phyloP scores from a whole-genome alignment of 1,140 invertebrate genomes.

The Sarcophaga peregrina region DNA sequence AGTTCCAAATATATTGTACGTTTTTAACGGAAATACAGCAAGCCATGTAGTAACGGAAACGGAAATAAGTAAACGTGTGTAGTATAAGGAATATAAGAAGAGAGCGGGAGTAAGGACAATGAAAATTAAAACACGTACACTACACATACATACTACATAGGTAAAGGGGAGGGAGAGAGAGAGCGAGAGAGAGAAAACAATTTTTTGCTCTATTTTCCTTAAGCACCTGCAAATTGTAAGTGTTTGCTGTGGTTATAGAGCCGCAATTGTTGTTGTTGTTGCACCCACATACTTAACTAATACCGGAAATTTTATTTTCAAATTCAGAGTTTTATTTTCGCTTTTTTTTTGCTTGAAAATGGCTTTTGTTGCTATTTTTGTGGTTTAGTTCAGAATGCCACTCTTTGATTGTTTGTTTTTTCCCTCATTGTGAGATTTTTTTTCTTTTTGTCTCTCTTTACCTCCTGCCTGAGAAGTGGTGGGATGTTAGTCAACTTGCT shows the following conservation, averaged over 20 bases:
- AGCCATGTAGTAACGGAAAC: conserved; percentile 21
- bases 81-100: too few species aligned
- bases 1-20: too few species aligned
- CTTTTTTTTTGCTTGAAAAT: neutral
- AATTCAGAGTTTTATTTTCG: neutral
- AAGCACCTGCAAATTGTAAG: too few species aligned
- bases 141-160: neutral
- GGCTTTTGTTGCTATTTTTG: neutral
- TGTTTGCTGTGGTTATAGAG: too few species aligned
- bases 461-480: too few species aligned
- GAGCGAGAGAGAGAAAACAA: too few species aligned
- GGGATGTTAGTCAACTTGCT: neutral
- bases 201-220: too few species aligned
- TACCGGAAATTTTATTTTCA: conserved; percentile 20
- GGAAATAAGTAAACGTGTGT: neutral
- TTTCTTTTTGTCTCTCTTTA: too few species aligned
- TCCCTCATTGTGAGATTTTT: too few species aligned
- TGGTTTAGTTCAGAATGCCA: neutral
- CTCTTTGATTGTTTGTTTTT: neutral
- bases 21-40: neutral
- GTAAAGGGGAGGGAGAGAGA: too few species aligned
- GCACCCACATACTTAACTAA: conserved; percentile 22
- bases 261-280: too few species aligned
- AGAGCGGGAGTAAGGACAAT: neutral
- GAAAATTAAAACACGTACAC: neutral